Conservation (phyloP, 1,140 invertebrate species). For the Ceratosolen solmsi region DNA sequence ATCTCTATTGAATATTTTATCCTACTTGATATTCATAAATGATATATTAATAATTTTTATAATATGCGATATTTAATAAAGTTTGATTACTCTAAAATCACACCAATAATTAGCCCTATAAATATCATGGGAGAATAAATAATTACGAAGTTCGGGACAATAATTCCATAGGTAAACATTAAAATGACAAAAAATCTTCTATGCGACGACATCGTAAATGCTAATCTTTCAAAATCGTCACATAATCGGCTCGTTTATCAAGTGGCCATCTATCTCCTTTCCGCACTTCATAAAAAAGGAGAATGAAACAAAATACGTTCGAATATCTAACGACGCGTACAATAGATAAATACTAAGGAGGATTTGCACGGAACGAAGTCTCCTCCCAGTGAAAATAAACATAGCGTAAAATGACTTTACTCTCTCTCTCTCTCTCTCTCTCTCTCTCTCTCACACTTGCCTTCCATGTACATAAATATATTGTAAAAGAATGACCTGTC, state of each 20-base stretch:
- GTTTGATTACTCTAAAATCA: not conserved
- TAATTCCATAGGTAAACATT: not conserved
- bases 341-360: constrained; percentile 29
- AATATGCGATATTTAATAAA: not conserved
- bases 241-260: constrained; percentile 42
- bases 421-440: not conserved
- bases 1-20: too few species aligned
- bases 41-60: not conserved
- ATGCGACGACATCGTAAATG: constrained; percentile 16
- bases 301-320: not conserved
- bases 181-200: constrained; percentile 10
- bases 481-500: constrained; percentile 48
- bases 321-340: not conserved
- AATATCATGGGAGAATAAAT: constrained; percentile 9
- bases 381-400: constrained; percentile 37
- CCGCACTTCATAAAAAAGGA: not conserved
- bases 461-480: constrained; percentile 37
- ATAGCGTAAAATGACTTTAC: not conserved
- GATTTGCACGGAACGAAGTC: not conserved
- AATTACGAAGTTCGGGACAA: not conserved
- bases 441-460: not conserved
- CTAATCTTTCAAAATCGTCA: constrained; percentile 30
- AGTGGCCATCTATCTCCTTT: not conserved
- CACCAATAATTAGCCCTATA: not conserved
- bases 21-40: too few species aligned